Base-by-base conservation (phyloP, 2,888 invertebrate species). In the Napeogenes sylphis region DNA sequence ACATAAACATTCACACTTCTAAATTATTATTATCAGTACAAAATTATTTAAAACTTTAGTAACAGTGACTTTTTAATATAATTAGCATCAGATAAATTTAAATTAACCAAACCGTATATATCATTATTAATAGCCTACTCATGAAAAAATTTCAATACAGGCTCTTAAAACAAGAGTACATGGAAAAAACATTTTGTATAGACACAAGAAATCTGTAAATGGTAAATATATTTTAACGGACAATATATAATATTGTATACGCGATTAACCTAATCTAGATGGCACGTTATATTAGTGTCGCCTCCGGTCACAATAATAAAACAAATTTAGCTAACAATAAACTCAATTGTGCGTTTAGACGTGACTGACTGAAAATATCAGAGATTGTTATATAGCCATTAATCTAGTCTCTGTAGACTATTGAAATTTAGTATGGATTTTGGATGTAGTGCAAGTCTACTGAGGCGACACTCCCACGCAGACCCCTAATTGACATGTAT, bases 131-230 rank as follows among this genome's bases (percentile, higher is more conserved):
- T 72, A 73, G 75, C 75, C 78, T 76, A 79, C 71, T 71, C 73
- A 72, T 74, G 79, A 75, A 87, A 84, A 83, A 82, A 76, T 79
- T 86, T 87, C 80, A 85, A 87, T 86, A 89, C 86, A 90, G 89
- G 91, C 90, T 91, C 91, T 91, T 86, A 91, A 91, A 91, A 91
- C 88, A 91, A 91, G 91, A 91, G 91, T 91, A 91, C 88, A 87
- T 85, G 88, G 87, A 90, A 88, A 68, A 71, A 90, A 90, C 89
- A 85, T 87, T 90, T 89, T 89, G 90, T 91, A 91, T 90, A 91
- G 89, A 90, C 90, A 87, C 90, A 89, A 89, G 90, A 87, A 88
- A 90, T 91, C 89, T 90, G 90, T 91, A 91, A 90, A 90, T 88
- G 90, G 90, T 91, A 91, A 90, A 91, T 90, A 91, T 91, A 91